Conservation (phyloP, 2,888 invertebrate genomes). For the Drosophila kanekoi region DNA sequence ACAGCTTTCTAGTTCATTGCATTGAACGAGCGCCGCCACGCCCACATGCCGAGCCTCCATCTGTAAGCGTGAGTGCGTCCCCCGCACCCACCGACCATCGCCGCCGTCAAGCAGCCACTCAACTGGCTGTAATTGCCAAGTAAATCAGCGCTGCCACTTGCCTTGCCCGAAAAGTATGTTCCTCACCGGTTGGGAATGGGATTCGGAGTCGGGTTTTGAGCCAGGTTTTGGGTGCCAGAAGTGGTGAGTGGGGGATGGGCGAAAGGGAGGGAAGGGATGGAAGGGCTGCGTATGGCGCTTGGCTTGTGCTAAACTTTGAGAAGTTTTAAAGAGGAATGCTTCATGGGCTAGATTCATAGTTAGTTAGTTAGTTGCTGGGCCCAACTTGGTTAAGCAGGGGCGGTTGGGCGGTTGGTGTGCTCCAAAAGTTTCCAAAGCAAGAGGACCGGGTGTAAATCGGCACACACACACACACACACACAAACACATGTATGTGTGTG, state of each 20-base stretch:
- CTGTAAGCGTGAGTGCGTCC: constrained; percentile 23
- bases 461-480: constrained; percentile 7
- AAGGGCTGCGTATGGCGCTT: constrained; percentile 16
- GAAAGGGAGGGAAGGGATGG: not conserved
- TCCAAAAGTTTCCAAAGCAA: constrained; percentile 23
- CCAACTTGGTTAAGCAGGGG: constrained; percentile 9
- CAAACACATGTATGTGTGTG: not conserved
- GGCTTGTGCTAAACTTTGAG: constrained; percentile 60
- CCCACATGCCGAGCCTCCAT: constrained; percentile 40
- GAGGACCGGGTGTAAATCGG: not conserved
- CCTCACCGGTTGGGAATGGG: constrained; percentile 13
- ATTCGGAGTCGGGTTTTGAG: constrained; percentile 10
- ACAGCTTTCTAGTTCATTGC: constrained; percentile 80
- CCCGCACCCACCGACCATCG: constrained; percentile 16
- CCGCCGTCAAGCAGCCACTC: constrained; percentile 66
- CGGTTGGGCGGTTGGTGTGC: not conserved
- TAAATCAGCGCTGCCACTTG: constrained; percentile 79
- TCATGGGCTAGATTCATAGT: constrained; percentile 77
- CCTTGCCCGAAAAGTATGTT: constrained; percentile 73
- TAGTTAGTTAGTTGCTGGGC: constrained; percentile 57
- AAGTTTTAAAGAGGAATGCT: constrained; percentile 79
- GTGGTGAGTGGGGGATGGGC: too few species aligned
- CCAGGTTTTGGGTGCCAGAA: not conserved
- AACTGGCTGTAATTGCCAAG: constrained; percentile 76
- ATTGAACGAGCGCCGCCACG: constrained; percentile 58